A percentile compares a stretch with the other conserved stretches of the same genome.
Evolutionary conservation across 2,888 invertebrate genomes (phyloP).

Genomic region (Troides aeacus): DNA sequence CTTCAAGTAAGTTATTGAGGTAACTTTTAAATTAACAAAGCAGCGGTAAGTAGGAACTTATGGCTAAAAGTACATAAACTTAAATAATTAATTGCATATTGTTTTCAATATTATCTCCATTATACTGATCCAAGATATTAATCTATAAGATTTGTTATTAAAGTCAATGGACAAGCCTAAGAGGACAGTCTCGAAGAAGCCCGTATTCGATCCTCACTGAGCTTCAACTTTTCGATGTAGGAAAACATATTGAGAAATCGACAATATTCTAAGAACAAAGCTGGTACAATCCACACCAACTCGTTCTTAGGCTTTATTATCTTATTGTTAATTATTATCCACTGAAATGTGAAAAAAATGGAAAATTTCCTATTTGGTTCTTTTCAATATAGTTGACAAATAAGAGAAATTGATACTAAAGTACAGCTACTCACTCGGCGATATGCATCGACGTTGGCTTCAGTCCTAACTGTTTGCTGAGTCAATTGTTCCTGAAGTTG

Average conservation of each 20-base stretch:
- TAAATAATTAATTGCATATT: not conserved
- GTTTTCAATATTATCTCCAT: not conserved
- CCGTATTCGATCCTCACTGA: too few species aligned
- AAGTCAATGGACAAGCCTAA: too few species aligned
- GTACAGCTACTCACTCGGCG: slow-evolving; percentile 51
- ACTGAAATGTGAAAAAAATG: too few species aligned
- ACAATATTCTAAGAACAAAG: too few species aligned
- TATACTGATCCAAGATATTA: not conserved
- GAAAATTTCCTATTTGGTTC: too few species aligned
- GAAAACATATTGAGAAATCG: too few species aligned
- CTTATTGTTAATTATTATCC: too few species aligned
- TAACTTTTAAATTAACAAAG: not conserved
- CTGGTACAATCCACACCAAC: too few species aligned
- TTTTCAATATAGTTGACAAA: not conserved
- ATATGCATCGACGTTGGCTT: slow-evolving; percentile 66
- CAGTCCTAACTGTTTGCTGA: slow-evolving; percentile 55
- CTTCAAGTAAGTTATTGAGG: not conserved
- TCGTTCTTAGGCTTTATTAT: too few species aligned
- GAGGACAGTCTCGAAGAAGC: too few species aligned
- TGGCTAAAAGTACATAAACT: not conserved
- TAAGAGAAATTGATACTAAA: not conserved
- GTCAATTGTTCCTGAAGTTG: slow-evolving; percentile 65
- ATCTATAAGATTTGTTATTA: not conserved
- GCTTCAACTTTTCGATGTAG: too few species aligned
- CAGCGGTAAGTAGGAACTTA: not conserved